Evolutionary conservation across 92 coral and sea anemone genomes (phyloP).

Genomic region (Palythoa grandiflora): DNA sequence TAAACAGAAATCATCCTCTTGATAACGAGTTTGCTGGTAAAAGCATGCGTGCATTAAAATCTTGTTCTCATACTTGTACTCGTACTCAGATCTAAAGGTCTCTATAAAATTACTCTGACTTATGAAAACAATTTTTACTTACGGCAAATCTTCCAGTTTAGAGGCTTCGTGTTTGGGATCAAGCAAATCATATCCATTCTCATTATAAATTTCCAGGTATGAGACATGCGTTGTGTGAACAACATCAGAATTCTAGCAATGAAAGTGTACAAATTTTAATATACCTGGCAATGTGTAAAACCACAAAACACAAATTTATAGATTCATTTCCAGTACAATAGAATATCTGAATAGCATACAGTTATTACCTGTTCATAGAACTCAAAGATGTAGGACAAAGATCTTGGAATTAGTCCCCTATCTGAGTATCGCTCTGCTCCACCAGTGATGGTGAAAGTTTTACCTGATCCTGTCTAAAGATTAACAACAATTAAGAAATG

Average conservation of each 20-base stretch:
- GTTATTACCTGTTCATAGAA: constrained; percentile 79
- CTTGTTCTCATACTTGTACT: too few relatives aligned
- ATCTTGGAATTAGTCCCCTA: constrained; percentile 97
- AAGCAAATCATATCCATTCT: constrained; percentile 94
- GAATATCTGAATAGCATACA: not conserved
- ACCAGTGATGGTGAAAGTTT: constrained; percentile 97
- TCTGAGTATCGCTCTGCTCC: constrained; percentile 97
- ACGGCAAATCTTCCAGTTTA: constrained; percentile 97
- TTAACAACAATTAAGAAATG: not conserved
- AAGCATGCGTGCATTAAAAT: too few relatives aligned
- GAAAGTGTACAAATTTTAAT: not conserved
- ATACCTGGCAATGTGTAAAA: too few relatives aligned
- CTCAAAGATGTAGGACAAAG: constrained; percentile 93
- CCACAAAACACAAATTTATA: too few relatives aligned
- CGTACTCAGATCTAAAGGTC: too few relatives aligned
- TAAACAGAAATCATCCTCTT: too few relatives aligned
- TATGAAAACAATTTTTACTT: constrained; percentile 44
- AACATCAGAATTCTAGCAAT: constrained; percentile 79
- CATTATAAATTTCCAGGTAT: constrained; percentile 96
- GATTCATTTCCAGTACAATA: not conserved
- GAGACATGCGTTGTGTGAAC: constrained; percentile 94
- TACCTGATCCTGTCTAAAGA: constrained; percentile 96
- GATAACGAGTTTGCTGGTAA: too few relatives aligned
- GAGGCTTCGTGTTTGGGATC: constrained; percentile 97
- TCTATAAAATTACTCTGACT: too few relatives aligned